Percentiles rank a stretch among this genome's conserved stretches.
These are phyloP conservation scores for Rhombomys opimus DNA, from an alignment of 2,113 vertebrate genomes.

Conservation along the genomic window DNA sequence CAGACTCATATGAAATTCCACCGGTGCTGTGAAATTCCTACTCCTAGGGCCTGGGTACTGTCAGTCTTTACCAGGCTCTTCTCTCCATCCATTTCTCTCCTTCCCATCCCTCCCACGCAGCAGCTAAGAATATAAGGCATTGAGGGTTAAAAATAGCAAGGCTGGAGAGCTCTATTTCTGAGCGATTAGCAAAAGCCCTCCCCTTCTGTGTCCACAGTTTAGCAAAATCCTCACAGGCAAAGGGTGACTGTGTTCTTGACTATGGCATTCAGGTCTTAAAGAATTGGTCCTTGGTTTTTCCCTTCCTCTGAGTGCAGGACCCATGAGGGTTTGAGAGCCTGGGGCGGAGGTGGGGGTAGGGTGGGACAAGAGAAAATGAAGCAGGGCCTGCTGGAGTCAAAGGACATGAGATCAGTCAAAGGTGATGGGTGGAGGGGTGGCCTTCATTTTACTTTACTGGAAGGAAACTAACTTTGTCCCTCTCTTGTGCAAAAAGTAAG, in stretches of 20 bases:
- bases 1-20: background rate
- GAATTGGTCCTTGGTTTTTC: background rate
- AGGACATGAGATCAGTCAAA: background rate
- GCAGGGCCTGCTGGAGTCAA: background rate
- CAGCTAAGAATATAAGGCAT: slow-evolving; percentile 80
- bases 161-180: slow-evolving; percentile 76
- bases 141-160: slow-evolving; percentile 78
- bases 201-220: slow-evolving; percentile 57
- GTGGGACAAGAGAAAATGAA: background rate
- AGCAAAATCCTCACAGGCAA: slow-evolving; percentile 56
- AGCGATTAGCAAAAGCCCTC: slow-evolving; percentile 63
- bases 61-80: slow-evolving; percentile 34
- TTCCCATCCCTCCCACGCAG: slow-evolving; percentile 73
- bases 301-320: background rate
- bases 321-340: background rate
- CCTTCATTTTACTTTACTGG: background rate
- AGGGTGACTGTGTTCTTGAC: background rate
- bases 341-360: background rate
- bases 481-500: background rate
- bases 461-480: background rate
- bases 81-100: slow-evolving; percentile 64
- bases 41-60: background rate
- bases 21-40: background rate
- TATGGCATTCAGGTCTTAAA: background rate
- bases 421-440: background rate